Percentiles rank a stretch among this genome's conserved stretches.
Conservation (phyloP, 2,113 vertebrate species). For the Ardeotis arabs region DNA sequence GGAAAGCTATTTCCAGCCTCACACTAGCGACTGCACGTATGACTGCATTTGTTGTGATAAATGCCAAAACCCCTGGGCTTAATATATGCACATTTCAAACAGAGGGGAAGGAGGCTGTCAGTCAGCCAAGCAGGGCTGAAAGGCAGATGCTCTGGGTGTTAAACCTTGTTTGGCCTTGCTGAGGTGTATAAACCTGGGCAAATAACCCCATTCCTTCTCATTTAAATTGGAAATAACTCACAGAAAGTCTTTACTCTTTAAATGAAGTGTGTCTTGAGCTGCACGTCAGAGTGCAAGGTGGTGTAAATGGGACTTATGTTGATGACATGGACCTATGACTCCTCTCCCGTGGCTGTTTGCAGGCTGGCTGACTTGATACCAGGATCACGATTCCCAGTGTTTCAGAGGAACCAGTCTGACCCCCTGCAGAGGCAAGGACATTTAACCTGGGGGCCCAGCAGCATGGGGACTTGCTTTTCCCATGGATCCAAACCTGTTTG, state of each 20-base stretch:
- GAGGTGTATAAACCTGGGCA: neutral
- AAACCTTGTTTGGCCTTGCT: neutral
- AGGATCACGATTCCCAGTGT: neutral
- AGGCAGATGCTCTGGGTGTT: neutral
- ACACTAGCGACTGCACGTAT: fast-evolving
- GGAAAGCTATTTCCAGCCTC: neutral
- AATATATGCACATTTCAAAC: neutral
- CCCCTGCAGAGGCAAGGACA: neutral
- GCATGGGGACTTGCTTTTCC: neutral
- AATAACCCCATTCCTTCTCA: neutral
- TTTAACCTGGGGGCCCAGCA: neutral
- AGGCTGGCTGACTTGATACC: neutral
- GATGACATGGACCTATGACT: neutral
- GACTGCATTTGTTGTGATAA: neutral
- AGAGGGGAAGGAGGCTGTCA: neutral
- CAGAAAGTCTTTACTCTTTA: neutral
- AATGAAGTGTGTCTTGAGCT: neutral
- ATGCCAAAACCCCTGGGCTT: neutral
- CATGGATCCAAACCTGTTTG: neutral
- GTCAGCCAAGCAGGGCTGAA: neutral
- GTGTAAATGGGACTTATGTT: neutral
- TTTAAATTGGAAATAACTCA: neutral
- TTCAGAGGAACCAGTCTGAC: neutral
- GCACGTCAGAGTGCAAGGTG: neutral
- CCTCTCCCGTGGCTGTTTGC: neutral